Percentiles rank a stretch among this genome's conserved stretches.
phyloP scores from a whole-genome alignment of 1,140 invertebrate genomes.

The Olivierus martensii region DNA sequence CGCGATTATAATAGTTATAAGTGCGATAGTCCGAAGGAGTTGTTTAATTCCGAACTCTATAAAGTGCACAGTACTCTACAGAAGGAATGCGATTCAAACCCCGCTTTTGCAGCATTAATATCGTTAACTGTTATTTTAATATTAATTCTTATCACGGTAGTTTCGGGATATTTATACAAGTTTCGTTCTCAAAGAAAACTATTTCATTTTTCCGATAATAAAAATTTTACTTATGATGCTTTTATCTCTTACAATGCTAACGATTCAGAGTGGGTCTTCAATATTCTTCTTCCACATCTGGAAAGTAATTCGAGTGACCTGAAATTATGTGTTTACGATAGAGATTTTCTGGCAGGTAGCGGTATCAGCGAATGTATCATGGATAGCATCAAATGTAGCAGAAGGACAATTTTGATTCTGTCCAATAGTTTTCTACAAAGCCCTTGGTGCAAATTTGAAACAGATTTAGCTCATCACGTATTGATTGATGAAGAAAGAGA shows the following conservation, averaged over 20 bases:
- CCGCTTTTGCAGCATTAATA: conserved; percentile 29
- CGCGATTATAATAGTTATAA: conserved; percentile 26
- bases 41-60: background rate
- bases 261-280: conserved; percentile 43
- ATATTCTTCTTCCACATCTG: conserved; percentile 37
- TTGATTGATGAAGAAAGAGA: conserved; percentile 35
- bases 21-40: conserved; percentile 25
- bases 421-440: conserved; percentile 47
- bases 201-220: background rate
- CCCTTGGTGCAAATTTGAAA: conserved; percentile 63
- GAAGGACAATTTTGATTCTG: conserved; percentile 43
- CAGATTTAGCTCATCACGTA: conserved; percentile 38
- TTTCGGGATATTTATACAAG: conserved; percentile 35
- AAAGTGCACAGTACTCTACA: conserved; percentile 21
- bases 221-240: conserved; percentile 42
- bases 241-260: conserved; percentile 49
- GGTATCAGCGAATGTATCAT: conserved; percentile 45
- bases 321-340: conserved; percentile 46
- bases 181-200: conserved; percentile 23
- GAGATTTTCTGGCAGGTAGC: conserved; percentile 47
- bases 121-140: conserved; percentile 21
- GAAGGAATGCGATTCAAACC: conserved; percentile 26
- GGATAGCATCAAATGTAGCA: conserved; percentile 41
- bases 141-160: conserved; percentile 28
- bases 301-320: conserved; percentile 39